phyloP scores from a whole-genome alignment of 1,140 invertebrate genomes.

The Ceratosolen solmsi region DNA sequence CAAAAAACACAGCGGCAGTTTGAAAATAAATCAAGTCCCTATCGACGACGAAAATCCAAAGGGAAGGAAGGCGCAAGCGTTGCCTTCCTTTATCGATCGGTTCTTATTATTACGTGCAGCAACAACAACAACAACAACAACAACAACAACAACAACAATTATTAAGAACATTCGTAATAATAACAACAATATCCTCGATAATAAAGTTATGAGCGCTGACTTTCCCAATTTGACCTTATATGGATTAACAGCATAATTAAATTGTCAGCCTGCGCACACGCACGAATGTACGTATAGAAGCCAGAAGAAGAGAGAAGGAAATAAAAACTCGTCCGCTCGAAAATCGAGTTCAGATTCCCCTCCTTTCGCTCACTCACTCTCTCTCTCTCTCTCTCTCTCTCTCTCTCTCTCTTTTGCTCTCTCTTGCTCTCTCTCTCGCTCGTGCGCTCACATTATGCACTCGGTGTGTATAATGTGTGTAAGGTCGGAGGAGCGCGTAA shows the following conservation, averaged over 20 bases:
- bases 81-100: too few relatives aligned
- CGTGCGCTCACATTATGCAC: slow-evolving; percentile 3
- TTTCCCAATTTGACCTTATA: background rate
- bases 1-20: background rate
- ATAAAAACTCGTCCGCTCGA: background rate
- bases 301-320: background rate
- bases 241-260: background rate
- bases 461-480: background rate
- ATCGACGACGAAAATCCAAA: too few relatives aligned
- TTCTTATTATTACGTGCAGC: too few relatives aligned
- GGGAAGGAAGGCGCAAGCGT: too few relatives aligned
- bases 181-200: background rate
- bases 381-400: slow-evolving; percentile 19
- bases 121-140: background rate
- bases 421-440: background rate
- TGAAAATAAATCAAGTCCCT: too few relatives aligned
- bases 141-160: background rate
- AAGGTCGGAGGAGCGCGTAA: background rate
- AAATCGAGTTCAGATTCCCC: slow-evolving; percentile 26
- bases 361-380: background rate
- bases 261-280: background rate
- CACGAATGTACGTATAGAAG: background rate
- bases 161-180: too few relatives aligned
- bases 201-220: background rate
- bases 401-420: background rate